A percentile compares a stretch with the other conserved stretches of the same genome.
These are phyloP conservation scores for Subacronicta megacephala DNA, from an alignment of 2,888 invertebrate species.

Conservation along the genomic window DNA sequence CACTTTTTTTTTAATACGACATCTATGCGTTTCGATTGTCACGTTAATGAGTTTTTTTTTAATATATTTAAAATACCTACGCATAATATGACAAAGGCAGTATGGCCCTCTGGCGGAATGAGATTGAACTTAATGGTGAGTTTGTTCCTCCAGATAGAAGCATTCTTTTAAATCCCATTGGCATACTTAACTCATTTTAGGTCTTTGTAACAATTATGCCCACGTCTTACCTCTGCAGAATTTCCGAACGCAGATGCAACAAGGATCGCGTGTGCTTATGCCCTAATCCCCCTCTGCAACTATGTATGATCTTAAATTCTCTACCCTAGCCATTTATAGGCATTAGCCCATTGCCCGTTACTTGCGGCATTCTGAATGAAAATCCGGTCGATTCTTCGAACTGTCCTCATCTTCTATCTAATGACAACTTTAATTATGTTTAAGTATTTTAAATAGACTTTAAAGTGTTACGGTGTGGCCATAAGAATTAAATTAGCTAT, in stretches of 20 bases:
- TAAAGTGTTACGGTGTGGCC: not conserved
- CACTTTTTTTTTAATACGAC: too few species aligned
- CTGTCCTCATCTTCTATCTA: conserved; percentile 8
- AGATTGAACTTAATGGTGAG: too few species aligned
- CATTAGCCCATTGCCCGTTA: not conserved
- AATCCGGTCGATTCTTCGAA: conserved; percentile 28
- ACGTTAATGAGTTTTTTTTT: too few species aligned
- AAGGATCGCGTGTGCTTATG: not conserved
- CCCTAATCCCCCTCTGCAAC: not conserved
- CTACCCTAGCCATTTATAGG: conserved; percentile 4
- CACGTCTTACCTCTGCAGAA: too few species aligned
- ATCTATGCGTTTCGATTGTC: too few species aligned
- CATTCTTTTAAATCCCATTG: too few species aligned
- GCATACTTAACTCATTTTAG: too few species aligned
- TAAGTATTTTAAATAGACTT: conserved; percentile 6
- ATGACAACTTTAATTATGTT: conserved; percentile 26
- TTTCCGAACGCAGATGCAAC: not conserved
- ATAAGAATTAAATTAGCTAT: not conserved
- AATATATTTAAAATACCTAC: too few species aligned
- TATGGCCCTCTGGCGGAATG: too few species aligned
- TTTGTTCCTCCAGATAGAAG: too few species aligned
- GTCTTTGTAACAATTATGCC: too few species aligned
- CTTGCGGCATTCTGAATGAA: conserved; percentile 5
- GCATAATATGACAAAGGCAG: too few species aligned
- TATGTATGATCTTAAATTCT: not conserved